Conservation (phyloP, 2,797 vertebrate species). For the Acipenser transmontanus region DNA sequence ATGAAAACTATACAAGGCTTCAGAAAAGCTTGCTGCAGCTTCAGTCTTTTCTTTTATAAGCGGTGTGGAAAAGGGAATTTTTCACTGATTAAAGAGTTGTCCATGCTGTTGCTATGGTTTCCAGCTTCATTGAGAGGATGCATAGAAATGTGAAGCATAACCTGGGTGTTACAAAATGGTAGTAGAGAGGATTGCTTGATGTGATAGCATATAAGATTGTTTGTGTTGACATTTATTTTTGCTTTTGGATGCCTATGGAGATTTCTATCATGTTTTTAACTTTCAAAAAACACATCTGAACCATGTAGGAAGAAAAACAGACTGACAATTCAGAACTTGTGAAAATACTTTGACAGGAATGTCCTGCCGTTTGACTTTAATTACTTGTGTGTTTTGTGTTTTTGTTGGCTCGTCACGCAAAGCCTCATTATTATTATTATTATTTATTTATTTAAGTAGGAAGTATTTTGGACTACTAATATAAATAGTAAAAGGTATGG, state of each 20-base stretch:
- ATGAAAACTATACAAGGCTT: slow-evolving; percentile 1
- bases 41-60: neutral
- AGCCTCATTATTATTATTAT: slow-evolving; percentile 11
- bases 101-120: slow-evolving; percentile 53
- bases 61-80: slow-evolving; percentile 22
- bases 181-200: too few relatives aligned
- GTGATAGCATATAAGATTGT: too few relatives aligned
- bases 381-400: slow-evolving; percentile 26
- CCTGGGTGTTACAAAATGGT: neutral
- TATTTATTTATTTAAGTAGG: slow-evolving; percentile 1
- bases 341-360: slow-evolving; percentile 16
- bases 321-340: slow-evolving; percentile 27
- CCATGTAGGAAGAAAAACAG: neutral
- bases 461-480: too few relatives aligned
- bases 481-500: too few relatives aligned
- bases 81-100: slow-evolving; percentile 34
- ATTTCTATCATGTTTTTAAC: too few relatives aligned
- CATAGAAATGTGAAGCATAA: slow-evolving; percentile 55
- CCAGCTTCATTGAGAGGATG: slow-evolving; percentile 48
- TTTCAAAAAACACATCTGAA: neutral
- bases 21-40: slow-evolving; percentile 1
- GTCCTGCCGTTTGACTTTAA: slow-evolving; percentile 26
- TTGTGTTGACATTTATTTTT: too few relatives aligned
- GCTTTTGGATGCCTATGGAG: neutral
- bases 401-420: slow-evolving; percentile 30